A percentile compares a stretch with the other conserved stretches of the same genome.
These are phyloP conservation scores for Phyto melanocephala DNA, from an alignment of 2,888 invertebrate genomes.

Conservation along the genomic window DNA sequence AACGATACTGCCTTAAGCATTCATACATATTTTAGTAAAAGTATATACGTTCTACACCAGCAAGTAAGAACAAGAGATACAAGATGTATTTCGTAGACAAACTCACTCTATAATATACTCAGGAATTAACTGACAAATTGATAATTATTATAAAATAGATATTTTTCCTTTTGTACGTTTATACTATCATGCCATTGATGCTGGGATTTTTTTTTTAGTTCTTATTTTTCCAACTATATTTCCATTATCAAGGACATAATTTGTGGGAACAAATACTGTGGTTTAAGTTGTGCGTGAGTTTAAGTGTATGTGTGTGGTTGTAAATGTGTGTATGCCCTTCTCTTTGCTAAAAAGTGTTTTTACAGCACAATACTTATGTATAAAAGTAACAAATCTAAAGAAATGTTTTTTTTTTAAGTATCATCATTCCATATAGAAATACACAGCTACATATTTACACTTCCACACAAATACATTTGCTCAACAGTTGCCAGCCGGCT, in stretches of 20 bases:
- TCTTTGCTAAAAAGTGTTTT: neutral
- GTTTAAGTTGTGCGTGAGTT: neutral
- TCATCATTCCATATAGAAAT: neutral
- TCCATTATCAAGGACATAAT: neutral
- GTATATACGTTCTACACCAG: too few species aligned
- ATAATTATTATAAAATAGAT: neutral
- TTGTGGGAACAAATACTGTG: neutral
- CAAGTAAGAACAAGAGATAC: too few species aligned
- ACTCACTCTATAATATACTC: neutral
- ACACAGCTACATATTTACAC: neutral
- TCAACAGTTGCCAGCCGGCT: slow-evolving; percentile 48
- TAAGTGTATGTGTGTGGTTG: neutral
- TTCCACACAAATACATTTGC: neutral
- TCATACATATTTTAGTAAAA: too few species aligned
- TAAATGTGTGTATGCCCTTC: neutral
- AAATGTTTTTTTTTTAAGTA: neutral
- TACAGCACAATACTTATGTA: neutral
- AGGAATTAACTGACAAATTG: neutral
- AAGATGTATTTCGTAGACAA: too few species aligned
- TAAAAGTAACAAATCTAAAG: neutral
- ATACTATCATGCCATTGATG: neutral
- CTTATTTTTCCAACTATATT: neutral
- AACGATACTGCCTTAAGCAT: too few species aligned
- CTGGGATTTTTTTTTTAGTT: neutral
- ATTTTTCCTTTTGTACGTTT: neutral